These are phyloP conservation scores for Asobara japonica DNA, from an alignment of 1,140 invertebrate species.

Conservation along the genomic window DNA sequence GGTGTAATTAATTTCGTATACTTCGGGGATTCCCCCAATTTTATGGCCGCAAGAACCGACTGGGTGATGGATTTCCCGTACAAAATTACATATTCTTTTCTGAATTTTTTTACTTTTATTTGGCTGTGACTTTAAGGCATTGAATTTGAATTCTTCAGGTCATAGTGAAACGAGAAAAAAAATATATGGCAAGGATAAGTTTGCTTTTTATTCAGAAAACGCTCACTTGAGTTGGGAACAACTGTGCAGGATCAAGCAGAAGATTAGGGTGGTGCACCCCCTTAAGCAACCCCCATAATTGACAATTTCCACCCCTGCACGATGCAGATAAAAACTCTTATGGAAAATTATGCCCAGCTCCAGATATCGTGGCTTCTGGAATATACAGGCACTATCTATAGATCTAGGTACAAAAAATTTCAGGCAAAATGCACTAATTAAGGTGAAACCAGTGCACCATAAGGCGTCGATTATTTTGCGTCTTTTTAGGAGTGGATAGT, in stretches of 20 bases:
- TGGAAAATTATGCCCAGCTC: constrained; percentile 42
- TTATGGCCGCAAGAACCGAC: too few relatives aligned
- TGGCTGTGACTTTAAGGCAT: too few relatives aligned
- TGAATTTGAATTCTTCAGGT: constrained; percentile 1
- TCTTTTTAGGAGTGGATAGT: constrained; percentile 42
- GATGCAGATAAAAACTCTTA: constrained; percentile 53
- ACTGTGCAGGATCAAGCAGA: constrained; percentile 50
- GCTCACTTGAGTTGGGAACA: constrained; percentile 49
- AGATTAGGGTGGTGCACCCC: constrained; percentile 50
- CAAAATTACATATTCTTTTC: too few relatives aligned
- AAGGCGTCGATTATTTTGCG: constrained; percentile 45
- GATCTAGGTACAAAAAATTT: constrained; percentile 32
- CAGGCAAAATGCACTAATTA: constrained; percentile 47
- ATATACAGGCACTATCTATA: constrained; percentile 25
- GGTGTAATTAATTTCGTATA: neutral
- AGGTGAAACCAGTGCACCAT: constrained; percentile 50
- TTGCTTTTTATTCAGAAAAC: too few relatives aligned
- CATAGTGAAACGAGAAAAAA: constrained; percentile 22
- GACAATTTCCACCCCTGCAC: constrained; percentile 44
- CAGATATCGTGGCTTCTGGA: constrained; percentile 25
- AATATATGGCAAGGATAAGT: neutral
- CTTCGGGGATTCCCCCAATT: too few relatives aligned
- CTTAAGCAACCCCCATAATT: constrained; percentile 45
- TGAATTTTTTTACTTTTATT: too few relatives aligned
- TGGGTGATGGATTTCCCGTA: too few relatives aligned